Evolutionary conservation across 2,888 invertebrate species (phyloP), one percentile per base, ranked within the genome.

Genomic region (Phengaris arion): DNA sequence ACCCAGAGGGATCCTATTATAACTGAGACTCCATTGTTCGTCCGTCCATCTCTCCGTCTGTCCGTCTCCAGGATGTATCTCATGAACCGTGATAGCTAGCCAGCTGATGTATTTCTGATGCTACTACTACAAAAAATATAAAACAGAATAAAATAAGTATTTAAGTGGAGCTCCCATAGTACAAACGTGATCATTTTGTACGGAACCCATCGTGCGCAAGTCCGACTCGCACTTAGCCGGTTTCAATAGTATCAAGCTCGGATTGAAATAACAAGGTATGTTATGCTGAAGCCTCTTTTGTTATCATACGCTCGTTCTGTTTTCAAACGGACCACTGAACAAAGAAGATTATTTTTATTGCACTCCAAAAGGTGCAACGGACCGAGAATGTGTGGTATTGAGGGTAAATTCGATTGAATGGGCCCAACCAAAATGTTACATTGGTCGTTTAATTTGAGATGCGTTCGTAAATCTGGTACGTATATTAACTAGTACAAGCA

Each of bases 331-430:
- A 81, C 85, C 85, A 82, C 80, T 87, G 89, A 83, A 89, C 88
- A 91, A 90, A 90, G 90, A 86, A 89, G 90, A 92, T 92, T 92
- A 91, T 92, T 92, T 92, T 91, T 91, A 91, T 90, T 91, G 91
- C 88, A 85, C 87, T 84, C 85, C 85, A 86, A 89, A 90, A 89
- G 87, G 90, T 88, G 89, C 90, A 90, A 81, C 85, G 83, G 86
- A 86, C 89, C 86, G 87, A 86, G 87, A 85, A 86, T 86, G 87
- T 85, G 86, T 86, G 87, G 87, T 87, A 89, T 90, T 89, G 87
- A 86, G 88, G 86, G 86, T 81, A 85, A 85, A 89, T 87, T 87
- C 86, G 85, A 88, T 88, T 74, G 72, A 12, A 7, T 55, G 13
- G 15, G 12, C 22, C 35, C 3, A 46, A n/a, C 51, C 35, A 22